These are phyloP conservation scores for Danionella dracula DNA, from an alignment of 2,797 vertebrate genomes.

Conservation along the genomic window DNA sequence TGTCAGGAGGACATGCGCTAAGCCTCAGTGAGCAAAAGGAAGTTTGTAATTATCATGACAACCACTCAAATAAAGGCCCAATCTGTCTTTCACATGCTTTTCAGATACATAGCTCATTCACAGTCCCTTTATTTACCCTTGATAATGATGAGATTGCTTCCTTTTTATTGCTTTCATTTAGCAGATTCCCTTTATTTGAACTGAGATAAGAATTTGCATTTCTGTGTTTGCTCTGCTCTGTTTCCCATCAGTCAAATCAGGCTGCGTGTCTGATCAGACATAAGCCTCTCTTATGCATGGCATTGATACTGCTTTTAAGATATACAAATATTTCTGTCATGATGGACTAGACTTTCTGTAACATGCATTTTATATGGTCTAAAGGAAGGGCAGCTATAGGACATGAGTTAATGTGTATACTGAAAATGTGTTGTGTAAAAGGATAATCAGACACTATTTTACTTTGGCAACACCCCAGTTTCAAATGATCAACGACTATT, in stretches of 20 bases:
- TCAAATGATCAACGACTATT: too few species aligned
- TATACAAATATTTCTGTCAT: not conserved
- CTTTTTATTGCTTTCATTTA: conserved; percentile 33
- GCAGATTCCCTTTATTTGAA: conserved; percentile 5
- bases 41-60: conserved; percentile 39
- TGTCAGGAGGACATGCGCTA: conserved; percentile 15
- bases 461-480: too few species aligned
- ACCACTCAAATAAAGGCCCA: conserved; percentile 24
- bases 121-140: conserved; percentile 14
- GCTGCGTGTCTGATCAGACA: too few species aligned
- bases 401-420: too few species aligned
- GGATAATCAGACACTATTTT: too few species aligned
- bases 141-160: conserved; percentile 24
- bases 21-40: conserved; percentile 14
- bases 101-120: conserved; percentile 14
- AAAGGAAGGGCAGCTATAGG: too few species aligned
- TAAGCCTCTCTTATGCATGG: too few species aligned
- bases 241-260: not conserved
- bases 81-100: conserved; percentile 5
- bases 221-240: conserved; percentile 10
- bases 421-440: too few species aligned
- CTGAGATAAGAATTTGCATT: conserved; percentile 13
- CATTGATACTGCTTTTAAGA: not conserved
- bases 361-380: too few species aligned
- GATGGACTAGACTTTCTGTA: not conserved